These are phyloP conservation scores for Lagorchestes hirsutus DNA, from an alignment of 2,797 vertebrate species.

Conservation along the genomic window DNA sequence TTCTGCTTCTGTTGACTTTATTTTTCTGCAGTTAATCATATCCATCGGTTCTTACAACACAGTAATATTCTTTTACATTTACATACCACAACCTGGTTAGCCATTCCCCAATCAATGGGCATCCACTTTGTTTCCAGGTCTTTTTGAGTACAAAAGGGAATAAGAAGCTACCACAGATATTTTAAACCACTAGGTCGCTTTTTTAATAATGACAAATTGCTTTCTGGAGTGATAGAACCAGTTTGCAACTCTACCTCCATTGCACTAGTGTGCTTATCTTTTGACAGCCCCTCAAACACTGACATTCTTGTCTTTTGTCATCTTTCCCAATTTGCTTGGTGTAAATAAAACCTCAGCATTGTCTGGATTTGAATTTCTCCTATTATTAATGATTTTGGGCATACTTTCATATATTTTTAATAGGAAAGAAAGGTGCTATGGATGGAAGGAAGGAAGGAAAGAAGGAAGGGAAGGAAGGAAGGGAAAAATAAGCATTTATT, in stretches of 20 bases:
- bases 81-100: not conserved
- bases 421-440: not conserved
- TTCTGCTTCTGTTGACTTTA: not conserved
- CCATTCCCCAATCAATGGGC: not conserved
- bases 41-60: not conserved
- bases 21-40: not conserved
- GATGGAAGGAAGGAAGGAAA: not conserved
- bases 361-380: not conserved
- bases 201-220: not conserved
- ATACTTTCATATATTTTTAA: not conserved
- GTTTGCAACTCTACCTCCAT: not conserved
- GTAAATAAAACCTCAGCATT: not conserved
- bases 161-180: not conserved
- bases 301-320: not conserved
- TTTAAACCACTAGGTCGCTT: not conserved
- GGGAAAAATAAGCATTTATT: not conserved
- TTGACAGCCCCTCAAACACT: not conserved
- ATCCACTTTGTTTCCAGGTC: not conserved
- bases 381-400: not conserved
- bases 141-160: not conserved
- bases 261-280: not conserved
- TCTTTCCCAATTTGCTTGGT: not conserved
- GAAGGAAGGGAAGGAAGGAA: too few relatives aligned
- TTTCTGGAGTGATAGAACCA: not conserved
- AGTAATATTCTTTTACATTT: not conserved